Evolutionary conservation across 2,113 vertebrate genomes (phyloP).

Genomic region (Chamaetylas fuelleborni): DNA sequence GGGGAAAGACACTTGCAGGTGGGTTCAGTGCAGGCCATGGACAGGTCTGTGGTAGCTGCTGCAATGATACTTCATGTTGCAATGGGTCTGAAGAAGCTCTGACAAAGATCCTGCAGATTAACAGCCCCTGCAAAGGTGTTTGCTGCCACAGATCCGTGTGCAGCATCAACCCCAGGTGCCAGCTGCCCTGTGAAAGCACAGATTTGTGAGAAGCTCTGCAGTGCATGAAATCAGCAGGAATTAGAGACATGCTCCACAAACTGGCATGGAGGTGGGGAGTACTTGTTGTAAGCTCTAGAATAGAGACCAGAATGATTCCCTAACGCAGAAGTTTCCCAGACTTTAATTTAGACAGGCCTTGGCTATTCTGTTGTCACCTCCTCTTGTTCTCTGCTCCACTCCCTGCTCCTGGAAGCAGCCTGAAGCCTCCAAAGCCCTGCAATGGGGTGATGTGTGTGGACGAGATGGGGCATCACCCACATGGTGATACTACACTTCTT

Average conservation of each 20-base stretch:
- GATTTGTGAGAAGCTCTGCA: not conserved
- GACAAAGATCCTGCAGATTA: not conserved
- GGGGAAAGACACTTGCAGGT: not conserved
- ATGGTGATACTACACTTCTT: not conserved
- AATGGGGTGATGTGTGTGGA: accelerated
- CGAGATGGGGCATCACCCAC: not conserved
- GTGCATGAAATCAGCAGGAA: not conserved
- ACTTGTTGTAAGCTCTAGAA: not conserved
- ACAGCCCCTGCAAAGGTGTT: not conserved
- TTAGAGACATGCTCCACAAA: not conserved
- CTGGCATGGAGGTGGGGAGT: not conserved
- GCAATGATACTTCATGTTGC: not conserved
- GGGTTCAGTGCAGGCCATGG: not conserved
- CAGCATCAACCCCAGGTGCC: not conserved
- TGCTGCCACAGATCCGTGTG: not conserved
- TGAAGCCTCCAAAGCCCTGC: not conserved
- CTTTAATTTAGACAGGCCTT: not conserved
- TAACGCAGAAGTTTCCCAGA: not conserved
- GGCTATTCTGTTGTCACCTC: not conserved
- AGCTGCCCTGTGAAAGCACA: not conserved
- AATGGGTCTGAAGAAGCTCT: not conserved
- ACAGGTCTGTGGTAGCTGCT: not conserved
- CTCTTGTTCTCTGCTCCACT: not conserved
- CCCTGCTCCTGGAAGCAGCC: accelerated
- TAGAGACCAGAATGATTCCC: not conserved